Conservation (phyloP, 35 echinoderm and acorn worm genomes). For the Antedon bifida region DNA sequence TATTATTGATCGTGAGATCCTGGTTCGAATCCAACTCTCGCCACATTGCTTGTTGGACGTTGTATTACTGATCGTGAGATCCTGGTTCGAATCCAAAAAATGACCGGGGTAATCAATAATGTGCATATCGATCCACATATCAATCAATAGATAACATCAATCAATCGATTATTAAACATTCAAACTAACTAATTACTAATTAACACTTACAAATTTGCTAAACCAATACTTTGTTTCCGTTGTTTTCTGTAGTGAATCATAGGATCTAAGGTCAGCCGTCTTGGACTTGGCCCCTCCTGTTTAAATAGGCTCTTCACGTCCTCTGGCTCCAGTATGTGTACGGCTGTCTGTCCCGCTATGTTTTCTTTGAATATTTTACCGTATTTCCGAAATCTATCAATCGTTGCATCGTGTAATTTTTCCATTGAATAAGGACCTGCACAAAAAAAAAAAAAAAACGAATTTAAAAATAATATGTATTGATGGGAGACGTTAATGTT, state of each 20-base stretch:
- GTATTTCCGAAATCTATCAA: constrained; percentile 83
- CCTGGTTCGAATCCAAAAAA: no score
- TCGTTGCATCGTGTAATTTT: constrained; percentile 65
- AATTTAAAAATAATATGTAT: neutral
- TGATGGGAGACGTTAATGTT: neutral
- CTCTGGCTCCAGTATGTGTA: constrained; percentile 74
- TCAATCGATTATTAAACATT: no score
- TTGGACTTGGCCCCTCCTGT: constrained; percentile 45
- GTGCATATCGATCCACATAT: no score
- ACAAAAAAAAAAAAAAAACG: neutral
- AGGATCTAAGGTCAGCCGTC: constrained; percentile 54
- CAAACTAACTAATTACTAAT: no score
- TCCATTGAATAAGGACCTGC: constrained; percentile 69
- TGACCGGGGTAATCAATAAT: no score
- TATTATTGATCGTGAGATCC: no score
- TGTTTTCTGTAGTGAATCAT: constrained; percentile 53
- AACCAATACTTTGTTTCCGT: constrained; percentile 55
- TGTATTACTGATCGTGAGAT: no score
- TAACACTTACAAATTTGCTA: constrained; percentile 71
- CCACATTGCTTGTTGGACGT: no score
- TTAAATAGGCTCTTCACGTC: constrained; percentile 72
- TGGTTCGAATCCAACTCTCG: no score
- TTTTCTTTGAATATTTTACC: constrained; percentile 84
- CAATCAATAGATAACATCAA: no score
- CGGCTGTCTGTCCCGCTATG: constrained; percentile 45